Percentiles rank a stretch among this genome's conserved stretches.
Conservation (phyloP, 2,797 vertebrate species). For the Sebastes steindachneri region DNA sequence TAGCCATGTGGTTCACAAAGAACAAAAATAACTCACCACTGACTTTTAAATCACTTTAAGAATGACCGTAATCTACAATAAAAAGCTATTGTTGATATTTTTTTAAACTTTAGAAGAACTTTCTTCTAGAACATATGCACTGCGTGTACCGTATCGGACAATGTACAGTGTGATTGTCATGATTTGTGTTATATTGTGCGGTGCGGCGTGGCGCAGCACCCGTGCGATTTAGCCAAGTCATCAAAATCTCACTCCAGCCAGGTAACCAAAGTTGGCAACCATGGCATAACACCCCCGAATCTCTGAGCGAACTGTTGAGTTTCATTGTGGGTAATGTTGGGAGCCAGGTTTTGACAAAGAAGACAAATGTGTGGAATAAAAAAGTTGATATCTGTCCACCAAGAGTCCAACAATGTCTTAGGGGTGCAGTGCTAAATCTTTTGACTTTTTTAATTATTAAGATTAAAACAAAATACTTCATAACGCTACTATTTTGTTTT, state of each 20-base stretch:
- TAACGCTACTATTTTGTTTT: background rate
- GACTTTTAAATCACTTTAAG: too few relatives aligned
- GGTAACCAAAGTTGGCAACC: background rate
- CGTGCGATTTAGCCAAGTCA: background rate
- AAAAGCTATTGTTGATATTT: background rate
- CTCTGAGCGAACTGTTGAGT: fast-evolving
- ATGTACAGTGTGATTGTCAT: background rate
- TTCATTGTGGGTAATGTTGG: background rate
- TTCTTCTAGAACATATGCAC: background rate
- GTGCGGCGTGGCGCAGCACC: background rate
- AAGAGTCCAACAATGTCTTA: background rate
- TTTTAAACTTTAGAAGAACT: background rate
- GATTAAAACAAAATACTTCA: background rate
- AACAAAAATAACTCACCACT: too few relatives aligned
- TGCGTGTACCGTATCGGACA: background rate
- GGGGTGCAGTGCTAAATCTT: too few relatives aligned
- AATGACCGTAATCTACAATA: too few relatives aligned
- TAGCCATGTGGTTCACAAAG: too few relatives aligned
- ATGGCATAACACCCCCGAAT: background rate
- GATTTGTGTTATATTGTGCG: background rate
- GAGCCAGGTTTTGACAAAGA: background rate
- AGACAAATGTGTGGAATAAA: background rate
- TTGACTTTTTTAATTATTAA: background rate
- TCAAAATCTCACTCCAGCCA: background rate
- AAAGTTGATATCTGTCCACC: background rate